Evolutionary conservation across 2,797 vertebrate genomes (phyloP), one percentile per base, ranked within the genome.

Genomic region (Toxotes lorentzi): DNA sequence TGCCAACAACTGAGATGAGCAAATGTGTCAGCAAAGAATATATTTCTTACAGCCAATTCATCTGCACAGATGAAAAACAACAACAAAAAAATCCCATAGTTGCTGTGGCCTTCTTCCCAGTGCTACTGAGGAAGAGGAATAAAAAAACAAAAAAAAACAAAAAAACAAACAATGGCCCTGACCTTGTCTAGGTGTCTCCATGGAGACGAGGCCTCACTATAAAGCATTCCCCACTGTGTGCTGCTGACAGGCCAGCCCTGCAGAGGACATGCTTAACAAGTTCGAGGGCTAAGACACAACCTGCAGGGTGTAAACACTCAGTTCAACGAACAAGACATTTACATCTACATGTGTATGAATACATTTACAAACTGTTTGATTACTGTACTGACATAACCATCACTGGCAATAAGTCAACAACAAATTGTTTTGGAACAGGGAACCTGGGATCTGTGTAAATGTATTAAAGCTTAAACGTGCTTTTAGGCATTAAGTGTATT

Each of bases 181-280:
- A 95, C 93, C 93, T 93, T 94, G 94, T 92, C 87, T 79, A 61
- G 70, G 64, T 78, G 92, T 95, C 90, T 78, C 93, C 92, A 94
- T 92, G 92, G 94, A 78, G 85, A 95, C 85, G 1, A 85, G 86
- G 89, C 84, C 91, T 92, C 83, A 66, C 89, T 83, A 89, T 93
- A 93, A 95, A 94, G 73, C 90, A 93, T 90, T 88, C 84, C 81
- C 85, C 84, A 78, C 89, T 88, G 90, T 85, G 89, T 82, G 71
- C 54, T 57, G 14, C 81, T 79, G 84, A 86, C 85, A 84, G 74
- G 64, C 71, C 61, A 50, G 75, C 70, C 73, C 74, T 51, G 79
- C 72, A 38, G n/a, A 73, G 76, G 73, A 82, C 85, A 71, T 63
- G 81, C 83, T 81, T 59, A 78, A 86, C 86, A 65, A 79, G 82